Evolutionary conservation across 2,113 vertebrate genomes (phyloP).

Genomic region (Taxidea taxus): DNA sequence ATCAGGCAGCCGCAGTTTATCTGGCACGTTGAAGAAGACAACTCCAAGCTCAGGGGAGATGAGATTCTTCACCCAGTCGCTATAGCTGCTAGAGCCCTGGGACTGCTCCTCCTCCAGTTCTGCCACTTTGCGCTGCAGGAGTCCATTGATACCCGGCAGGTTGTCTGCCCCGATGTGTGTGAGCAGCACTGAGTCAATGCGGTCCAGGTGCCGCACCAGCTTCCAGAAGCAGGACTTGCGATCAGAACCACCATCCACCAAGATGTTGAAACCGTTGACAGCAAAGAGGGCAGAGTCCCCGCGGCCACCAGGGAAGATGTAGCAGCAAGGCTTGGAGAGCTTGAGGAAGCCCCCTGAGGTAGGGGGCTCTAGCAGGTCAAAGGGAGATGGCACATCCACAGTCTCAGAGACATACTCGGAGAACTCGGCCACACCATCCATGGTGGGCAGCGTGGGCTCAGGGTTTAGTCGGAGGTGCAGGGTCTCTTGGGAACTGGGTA

Average conservation of each 20-base stretch:
- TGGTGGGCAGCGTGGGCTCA: conserved; percentile 89
- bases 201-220: conserved; percentile 95
- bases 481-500: conserved; percentile 87
- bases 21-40: conserved; percentile 97
- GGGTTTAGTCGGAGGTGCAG: conserved; percentile 91
- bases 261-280: conserved; percentile 98
- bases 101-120: conserved; percentile 95
- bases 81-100: conserved; percentile 92
- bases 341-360: conserved; percentile 99
- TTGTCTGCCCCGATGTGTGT: conserved; percentile 99
- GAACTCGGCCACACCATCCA: conserved; percentile 96
- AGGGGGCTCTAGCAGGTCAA: conserved; percentile 96
- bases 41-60: conserved; percentile 98
- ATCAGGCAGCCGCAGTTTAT: conserved; percentile 94
- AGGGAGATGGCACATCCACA: conserved; percentile 94
- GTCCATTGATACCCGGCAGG: conserved; percentile 95
- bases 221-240: conserved; percentile 99
- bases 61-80: conserved; percentile 97
- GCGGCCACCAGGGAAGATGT: conserved; percentile 97
- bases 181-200: conserved; percentile 96
- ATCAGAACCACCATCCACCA: conserved; percentile 97
- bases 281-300: conserved; percentile 98
- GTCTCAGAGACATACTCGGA: conserved; percentile 97
- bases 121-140: conserved; percentile 97
- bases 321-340: conserved; percentile 98